Percentiles rank a stretch among this genome's conserved stretches.
Conservation (phyloP, 2,888 invertebrate species). For the Melanotus villosus region DNA sequence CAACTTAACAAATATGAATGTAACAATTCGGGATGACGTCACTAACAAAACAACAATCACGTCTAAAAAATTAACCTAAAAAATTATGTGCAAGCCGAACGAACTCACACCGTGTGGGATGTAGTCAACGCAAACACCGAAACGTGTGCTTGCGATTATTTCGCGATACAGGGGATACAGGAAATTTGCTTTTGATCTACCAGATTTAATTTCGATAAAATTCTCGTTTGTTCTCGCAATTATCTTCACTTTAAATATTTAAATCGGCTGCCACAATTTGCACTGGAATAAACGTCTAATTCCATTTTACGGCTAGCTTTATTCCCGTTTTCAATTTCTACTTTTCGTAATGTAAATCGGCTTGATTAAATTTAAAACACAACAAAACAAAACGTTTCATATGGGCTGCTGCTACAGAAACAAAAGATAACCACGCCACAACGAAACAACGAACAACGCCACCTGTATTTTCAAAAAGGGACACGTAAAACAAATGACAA, state of each 20-base stretch:
- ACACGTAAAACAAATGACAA: too few relatives aligned
- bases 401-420: too few relatives aligned
- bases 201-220: slow-evolving; percentile 8
- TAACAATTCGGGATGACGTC: too few relatives aligned
- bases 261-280: not conserved
- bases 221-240: not conserved
- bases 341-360: too few relatives aligned
- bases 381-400: too few relatives aligned
- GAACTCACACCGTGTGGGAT: not conserved
- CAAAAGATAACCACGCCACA: too few relatives aligned
- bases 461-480: too few relatives aligned
- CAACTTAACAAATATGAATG: too few relatives aligned
- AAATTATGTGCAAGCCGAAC: not conserved
- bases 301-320: not conserved
- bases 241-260: not conserved
- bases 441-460: too few relatives aligned
- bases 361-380: too few relatives aligned
- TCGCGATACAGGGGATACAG: not conserved
- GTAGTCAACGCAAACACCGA: not conserved
- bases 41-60: too few relatives aligned
- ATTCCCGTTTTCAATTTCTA: not conserved
- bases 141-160: not conserved
- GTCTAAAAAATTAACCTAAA: too few relatives aligned
- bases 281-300: not conserved
- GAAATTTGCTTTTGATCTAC: not conserved